A percentile compares a stretch with the other conserved stretches of the same genome.
These are phyloP conservation scores for Nomada goodeniana DNA, from an alignment of 2,888 invertebrate species.

Conservation along the genomic window DNA sequence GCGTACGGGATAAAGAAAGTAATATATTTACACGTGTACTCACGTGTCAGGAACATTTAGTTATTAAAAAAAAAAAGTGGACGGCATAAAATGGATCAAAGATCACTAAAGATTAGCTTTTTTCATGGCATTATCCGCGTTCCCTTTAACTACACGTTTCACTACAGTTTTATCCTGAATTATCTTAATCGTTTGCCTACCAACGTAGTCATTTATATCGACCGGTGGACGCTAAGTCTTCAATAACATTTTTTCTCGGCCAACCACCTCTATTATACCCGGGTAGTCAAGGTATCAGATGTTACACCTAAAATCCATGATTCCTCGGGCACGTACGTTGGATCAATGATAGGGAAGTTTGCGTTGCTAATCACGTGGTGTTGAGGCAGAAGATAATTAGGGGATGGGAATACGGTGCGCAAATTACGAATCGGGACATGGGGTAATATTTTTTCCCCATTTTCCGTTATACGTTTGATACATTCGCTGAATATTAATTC, in stretches of 20 bases:
- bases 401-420: background rate
- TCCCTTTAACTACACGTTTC: constrained; percentile 18
- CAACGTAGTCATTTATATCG: constrained; percentile 26
- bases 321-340: constrained; percentile 50
- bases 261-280: background rate
- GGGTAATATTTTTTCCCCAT: background rate
- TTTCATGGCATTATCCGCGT: constrained; percentile 10
- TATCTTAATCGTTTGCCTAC: constrained; percentile 36
- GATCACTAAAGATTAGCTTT: background rate
- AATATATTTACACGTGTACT: background rate
- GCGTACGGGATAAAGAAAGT: background rate
- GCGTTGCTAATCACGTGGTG: constrained; percentile 65
- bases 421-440: background rate
- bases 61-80: background rate
- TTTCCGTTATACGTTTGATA: background rate
- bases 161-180: constrained; percentile 25
- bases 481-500: background rate
- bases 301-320: constrained; percentile 29
- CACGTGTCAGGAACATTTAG: background rate
- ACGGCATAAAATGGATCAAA: constrained; percentile 11
- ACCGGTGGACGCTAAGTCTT: constrained; percentile 27
- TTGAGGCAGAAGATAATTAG: constrained; percentile 57
- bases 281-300: constrained; percentile 24
- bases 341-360: constrained; percentile 61
- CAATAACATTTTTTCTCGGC: constrained; percentile 23